Base-by-base conservation (phyloP, 1,140 invertebrate species). In the Maniola jurtina region DNA sequence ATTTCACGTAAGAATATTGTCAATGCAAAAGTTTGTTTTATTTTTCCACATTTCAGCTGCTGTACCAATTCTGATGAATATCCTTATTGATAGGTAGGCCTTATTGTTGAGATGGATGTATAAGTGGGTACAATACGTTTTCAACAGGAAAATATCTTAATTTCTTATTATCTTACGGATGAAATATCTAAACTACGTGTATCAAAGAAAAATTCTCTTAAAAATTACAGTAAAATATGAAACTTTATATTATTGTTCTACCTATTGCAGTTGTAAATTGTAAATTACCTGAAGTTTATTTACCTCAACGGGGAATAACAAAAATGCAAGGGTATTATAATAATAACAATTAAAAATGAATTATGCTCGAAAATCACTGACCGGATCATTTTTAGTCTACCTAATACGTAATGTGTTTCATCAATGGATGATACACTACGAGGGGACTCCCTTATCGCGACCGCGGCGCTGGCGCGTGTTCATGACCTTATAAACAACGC, bases 391-490 rank as follows among this genome's bases (percentile, higher is more conserved):
- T 55, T 55, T 3, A 25, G 25, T 25, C 1, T 25, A 25, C 25
- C 25, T 38, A 45, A 45, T 45, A 55, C 52, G 52, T 55, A 55
- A 55, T 42, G 45, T 55, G 56, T 45, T 45, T 61, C 70, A 76
- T 87, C 70, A 84, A 83, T 86, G 81, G 77, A 67, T 85, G 83
- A 85, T 79, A 77, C 78, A 84, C 4, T 72, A 36, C 61, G 36
- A 59, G 72, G 80, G 83, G 84, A 77, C 76, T 73, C 82, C 81
- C 83, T 84, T 81, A 83, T 78, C 79, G 64, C 48, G 25, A 71
- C 71, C 16, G 67, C 52, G 50, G 59, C 70, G 61, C 66, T 59
- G 65, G 74, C 77, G 73, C 71, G 59, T 13, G 50, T 64, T 38
- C 16, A 50, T 54, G 6, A 55, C 61, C 64, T 68, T 85, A 81